Base-by-base conservation (phyloP, 37 sponge, comb jelly and placozoan species). In the Diacarnus erythraeanus region DNA sequence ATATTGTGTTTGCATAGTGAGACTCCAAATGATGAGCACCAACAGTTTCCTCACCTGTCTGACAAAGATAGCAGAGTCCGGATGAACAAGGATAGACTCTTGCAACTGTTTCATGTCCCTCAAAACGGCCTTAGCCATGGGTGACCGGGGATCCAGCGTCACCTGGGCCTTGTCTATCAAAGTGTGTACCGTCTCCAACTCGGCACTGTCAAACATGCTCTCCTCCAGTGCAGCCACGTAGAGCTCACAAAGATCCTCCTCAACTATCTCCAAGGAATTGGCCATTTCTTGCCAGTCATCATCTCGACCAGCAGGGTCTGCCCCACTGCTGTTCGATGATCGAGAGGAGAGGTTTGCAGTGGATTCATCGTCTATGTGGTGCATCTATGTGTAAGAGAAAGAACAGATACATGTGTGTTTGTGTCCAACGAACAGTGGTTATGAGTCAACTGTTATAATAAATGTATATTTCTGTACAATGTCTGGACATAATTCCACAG, bases 21-120 rank as follows among this genome's bases (percentile, higher is more conserved):
- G n/a, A n/a, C n/a, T n/a, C n/a, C n/a, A n/a, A n/a, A n/a, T n/a
- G n/a, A n/a, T n/a, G n/a, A 54, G 8, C 64, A 9, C 64, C 29
- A 68, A 15, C 3, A 35, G 37, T 35, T 68, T 27, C 21, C 69
- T 71, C 42, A 89, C 94, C 74, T 94, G 94, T 66, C 93, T 72
- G 21, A 89, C 40, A 47, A 90, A 92, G 44, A 96, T 83, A 44
- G 93, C 83, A 5, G 96, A 92, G 81, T 90, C 93, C 43, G 88
- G 88, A 77, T 96, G 96, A 18, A 92, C 37, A 15, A 90, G 91
- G 10, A 86, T 81, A 0, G 83, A 81, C 38, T 86, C 88, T 31
- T 86, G 70, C 56, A 96, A 84, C 63, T 80, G 80, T 61, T 80
- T 86, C 78, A 91, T 77, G 42, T 96, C 96, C 71, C 77, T 64